A percentile compares a stretch with the other conserved stretches of the same genome.
These are phyloP conservation scores for Tetrapedia diversipes DNA, from an alignment of 2,888 invertebrate species.

Conservation along the genomic window DNA sequence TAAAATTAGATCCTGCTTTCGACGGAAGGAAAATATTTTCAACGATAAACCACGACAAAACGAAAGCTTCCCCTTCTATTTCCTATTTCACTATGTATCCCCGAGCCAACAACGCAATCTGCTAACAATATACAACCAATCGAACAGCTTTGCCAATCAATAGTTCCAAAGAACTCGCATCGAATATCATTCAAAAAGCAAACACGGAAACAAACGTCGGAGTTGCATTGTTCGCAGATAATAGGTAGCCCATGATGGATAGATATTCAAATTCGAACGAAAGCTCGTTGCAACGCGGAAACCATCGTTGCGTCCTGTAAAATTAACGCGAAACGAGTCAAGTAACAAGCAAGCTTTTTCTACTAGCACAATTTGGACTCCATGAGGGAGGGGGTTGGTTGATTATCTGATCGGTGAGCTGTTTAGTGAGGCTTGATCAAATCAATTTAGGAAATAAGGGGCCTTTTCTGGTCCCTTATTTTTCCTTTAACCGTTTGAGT, in stretches of 20 bases:
- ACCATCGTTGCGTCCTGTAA: background rate
- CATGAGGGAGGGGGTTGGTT: too few species aligned
- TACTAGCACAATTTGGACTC: too few species aligned
- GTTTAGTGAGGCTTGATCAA: too few species aligned
- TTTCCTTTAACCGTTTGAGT: too few species aligned
- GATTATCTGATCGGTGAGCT: too few species aligned
- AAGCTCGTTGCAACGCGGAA: constrained; percentile 1
- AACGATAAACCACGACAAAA: too few species aligned
- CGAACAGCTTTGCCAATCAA: background rate
- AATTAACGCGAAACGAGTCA: background rate
- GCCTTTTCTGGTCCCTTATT: too few species aligned
- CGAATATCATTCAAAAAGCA: constrained; percentile 1
- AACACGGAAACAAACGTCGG: background rate
- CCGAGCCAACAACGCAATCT: background rate
- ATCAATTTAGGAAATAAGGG: too few species aligned
- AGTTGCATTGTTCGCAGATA: background rate
- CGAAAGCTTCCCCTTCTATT: too few species aligned
- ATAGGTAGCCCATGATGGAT: background rate
- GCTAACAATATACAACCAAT: background rate
- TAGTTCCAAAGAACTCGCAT: background rate
- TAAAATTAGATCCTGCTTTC: background rate
- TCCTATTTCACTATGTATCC: too few species aligned
- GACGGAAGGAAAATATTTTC: too few species aligned
- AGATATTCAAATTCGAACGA: background rate
- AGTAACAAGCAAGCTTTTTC: too few species aligned